Conservation (phyloP, 2,113 vertebrate genomes). For the Ammospiza caudacuta region DNA sequence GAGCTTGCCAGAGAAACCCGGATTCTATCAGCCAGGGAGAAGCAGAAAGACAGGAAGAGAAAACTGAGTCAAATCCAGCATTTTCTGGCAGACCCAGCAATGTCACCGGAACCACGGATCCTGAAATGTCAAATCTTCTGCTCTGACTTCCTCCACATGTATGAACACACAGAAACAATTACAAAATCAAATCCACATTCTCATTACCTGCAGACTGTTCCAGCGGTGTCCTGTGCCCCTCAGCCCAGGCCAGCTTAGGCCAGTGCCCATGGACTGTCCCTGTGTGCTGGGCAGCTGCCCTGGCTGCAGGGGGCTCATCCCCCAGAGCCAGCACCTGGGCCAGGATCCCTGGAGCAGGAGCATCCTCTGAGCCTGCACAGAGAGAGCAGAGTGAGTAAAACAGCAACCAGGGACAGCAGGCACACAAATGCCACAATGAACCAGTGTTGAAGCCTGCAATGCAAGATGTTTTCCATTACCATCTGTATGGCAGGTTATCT, state of each 20-base stretch:
- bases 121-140: rapidly evolving
- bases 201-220: conserved; percentile 47
- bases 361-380: conserved; percentile 83
- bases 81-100: not conserved
- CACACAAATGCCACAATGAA: not conserved
- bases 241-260: conserved; percentile 4
- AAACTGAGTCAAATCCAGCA: not conserved
- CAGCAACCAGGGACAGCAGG: not conserved
- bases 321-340: conserved; percentile 62
- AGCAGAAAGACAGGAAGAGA: not conserved
- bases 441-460: too few species aligned
- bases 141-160: not conserved
- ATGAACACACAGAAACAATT: not conserved
- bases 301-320: conserved; percentile 11
- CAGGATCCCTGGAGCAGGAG: conserved; percentile 75
- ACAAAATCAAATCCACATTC: not conserved
- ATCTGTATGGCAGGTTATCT: too few species aligned
- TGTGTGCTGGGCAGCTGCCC: conserved; percentile 60
- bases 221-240: not conserved
- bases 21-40: not conserved
- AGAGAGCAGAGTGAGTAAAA: not conserved
- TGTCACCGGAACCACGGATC: rapidly evolving
- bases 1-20: not conserved
- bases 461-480: too few species aligned
- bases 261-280: conserved; percentile 82